Evolutionary conservation across 2,888 invertebrate species (phyloP).

Genomic region (Cephus nigrinus): DNA sequence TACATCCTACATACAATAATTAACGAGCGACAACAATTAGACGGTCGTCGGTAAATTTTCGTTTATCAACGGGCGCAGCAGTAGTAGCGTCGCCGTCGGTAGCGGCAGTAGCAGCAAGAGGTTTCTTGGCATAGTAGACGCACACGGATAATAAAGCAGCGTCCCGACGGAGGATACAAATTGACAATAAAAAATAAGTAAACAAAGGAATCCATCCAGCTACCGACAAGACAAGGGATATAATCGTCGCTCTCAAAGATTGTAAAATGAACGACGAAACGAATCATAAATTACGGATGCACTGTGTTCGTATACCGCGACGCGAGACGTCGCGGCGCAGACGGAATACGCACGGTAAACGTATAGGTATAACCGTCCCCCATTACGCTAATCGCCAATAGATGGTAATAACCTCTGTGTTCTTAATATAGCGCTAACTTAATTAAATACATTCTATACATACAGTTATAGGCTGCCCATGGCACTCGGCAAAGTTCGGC

Average conservation of each 20-base stretch:
- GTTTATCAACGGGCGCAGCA: background rate
- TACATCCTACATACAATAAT: constrained; percentile 1
- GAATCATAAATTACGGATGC: background rate
- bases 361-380: background rate
- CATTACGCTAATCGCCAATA: background rate
- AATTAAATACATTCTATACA: constrained; percentile 14
- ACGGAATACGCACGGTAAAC: background rate
- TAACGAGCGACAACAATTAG: background rate
- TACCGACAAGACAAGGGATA: background rate
- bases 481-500: background rate
- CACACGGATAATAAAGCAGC: background rate
- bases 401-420: background rate
- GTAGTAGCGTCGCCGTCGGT: background rate
- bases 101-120: background rate
- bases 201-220: background rate
- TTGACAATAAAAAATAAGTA: background rate
- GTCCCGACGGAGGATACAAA: background rate
- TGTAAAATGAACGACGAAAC: background rate
- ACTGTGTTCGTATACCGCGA: background rate
- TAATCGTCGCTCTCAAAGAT: background rate
- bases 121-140: background rate
- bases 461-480: constrained; percentile 4
- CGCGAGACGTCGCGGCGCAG: background rate
- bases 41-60: background rate
- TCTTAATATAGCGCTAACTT: background rate